Percentiles rank a stretch among this genome's conserved stretches.
Evolutionary conservation across 35 echinoderm and acorn worm genomes (phyloP).

Genomic region (Apostichopus parvimensis): DNA sequence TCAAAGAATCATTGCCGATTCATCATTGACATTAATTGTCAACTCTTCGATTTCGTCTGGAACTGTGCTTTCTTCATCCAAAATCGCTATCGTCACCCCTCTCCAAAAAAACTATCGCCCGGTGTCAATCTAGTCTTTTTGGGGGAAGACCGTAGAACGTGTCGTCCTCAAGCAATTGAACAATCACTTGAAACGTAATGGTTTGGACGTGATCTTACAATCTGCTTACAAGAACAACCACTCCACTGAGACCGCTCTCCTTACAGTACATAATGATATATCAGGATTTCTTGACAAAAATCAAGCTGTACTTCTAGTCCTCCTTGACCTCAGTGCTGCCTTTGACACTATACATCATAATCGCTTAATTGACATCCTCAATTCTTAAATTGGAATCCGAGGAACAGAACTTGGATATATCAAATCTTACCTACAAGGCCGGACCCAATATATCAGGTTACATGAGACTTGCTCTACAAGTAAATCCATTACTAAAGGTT

Average conservation of each 20-base stretch:
- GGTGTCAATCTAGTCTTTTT: constrained; percentile 32
- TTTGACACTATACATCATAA: constrained; percentile 31
- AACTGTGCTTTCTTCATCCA: not conserved
- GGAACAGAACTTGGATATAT: not conserved
- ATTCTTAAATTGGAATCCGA: not conserved
- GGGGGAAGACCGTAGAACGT: constrained; percentile 9
- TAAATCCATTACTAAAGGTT: not conserved
- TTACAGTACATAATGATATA: constrained; percentile 8
- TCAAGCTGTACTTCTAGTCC: constrained; percentile 13
- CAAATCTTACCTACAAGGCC: not conserved
- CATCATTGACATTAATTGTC: not conserved
- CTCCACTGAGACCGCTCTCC: constrained; percentile 8
- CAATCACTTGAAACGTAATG: not conserved
- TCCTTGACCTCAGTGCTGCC: constrained; percentile 27
- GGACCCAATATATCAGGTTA: not conserved
- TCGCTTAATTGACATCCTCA: not conserved
- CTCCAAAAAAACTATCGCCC: constrained; percentile 36
- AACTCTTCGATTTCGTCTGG: constrained; percentile 9
- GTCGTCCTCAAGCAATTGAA: constrained; percentile 18
- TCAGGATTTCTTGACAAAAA: not conserved
- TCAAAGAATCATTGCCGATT: not conserved
- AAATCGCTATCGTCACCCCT: not conserved
- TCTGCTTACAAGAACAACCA: constrained; percentile 36
- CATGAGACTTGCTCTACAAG: not conserved
- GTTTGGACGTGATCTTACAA: not conserved